phyloP scores from a whole-genome alignment of 2,888 invertebrate genomes.

The Drosophila incognita region DNA sequence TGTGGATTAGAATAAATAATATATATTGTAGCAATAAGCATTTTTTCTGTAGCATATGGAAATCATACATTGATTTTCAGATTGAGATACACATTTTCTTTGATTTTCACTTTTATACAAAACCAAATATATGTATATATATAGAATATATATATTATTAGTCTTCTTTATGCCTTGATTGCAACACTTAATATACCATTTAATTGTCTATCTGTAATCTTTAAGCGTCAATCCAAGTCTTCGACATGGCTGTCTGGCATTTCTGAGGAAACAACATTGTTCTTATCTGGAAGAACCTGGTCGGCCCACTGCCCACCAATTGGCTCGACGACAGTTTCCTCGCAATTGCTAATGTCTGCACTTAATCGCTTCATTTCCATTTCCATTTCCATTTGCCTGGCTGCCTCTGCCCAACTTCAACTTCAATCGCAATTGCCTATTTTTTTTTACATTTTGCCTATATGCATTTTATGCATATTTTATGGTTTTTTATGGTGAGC shows the following conservation, averaged over 20 bases:
- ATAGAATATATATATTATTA: not conserved
- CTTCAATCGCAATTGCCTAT: slow-evolving; percentile 66
- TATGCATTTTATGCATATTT: slow-evolving; percentile 78
- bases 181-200: not conserved
- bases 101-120: not conserved
- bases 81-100: not conserved
- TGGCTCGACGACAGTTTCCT: slow-evolving; percentile 21
- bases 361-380: slow-evolving; percentile 51
- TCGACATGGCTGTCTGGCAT: not conserved
- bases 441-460: slow-evolving; percentile 52
- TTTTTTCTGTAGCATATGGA: not conserved
- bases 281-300: not conserved
- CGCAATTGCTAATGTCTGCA: slow-evolving; percentile 28
- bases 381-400: slow-evolving; percentile 27
- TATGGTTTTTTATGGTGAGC: slow-evolving; percentile 73
- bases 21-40: not conserved
- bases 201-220: slow-evolving; percentile 4
- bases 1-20: not conserved
- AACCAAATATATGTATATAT: not conserved
- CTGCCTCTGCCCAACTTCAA: slow-evolving; percentile 28
- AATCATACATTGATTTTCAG: not conserved
- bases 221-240: slow-evolving; percentile 1
- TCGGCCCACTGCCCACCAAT: slow-evolving; percentile 11
- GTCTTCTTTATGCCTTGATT: not conserved
- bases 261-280: not conserved